phyloP scores from a whole-genome alignment of 2,113 vertebrate genomes.

The Callospermophilus lateralis region DNA sequence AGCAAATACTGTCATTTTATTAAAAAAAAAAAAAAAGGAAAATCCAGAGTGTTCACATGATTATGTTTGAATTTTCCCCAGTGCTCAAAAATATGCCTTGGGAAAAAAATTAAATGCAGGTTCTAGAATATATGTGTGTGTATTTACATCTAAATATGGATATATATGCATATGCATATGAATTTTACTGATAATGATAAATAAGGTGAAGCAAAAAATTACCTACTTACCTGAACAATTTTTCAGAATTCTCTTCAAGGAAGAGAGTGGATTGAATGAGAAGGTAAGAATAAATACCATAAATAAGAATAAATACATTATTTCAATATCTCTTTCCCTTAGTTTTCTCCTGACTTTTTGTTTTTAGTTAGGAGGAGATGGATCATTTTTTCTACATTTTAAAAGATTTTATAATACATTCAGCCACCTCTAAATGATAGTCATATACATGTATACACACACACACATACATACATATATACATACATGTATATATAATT shows the following conservation, averaged over 20 bases:
- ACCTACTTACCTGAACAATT: background rate
- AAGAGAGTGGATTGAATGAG: background rate
- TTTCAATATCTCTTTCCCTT: background rate
- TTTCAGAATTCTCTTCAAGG: background rate
- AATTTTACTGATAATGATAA: background rate
- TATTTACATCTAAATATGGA: background rate
- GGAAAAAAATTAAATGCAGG: background rate
- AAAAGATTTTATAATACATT: slow-evolving; percentile 73
- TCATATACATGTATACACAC: slow-evolving; percentile 15
- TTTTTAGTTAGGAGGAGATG: background rate
- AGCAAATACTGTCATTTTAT: background rate
- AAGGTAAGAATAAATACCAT: background rate
- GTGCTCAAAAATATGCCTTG: background rate
- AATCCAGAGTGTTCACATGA: background rate
- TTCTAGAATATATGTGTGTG: background rate
- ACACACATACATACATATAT: no score
- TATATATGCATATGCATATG: no score
- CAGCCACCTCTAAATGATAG: background rate
- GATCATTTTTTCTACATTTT: slow-evolving; percentile 55
- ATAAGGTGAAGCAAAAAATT: background rate
- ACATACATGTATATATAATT: background rate
- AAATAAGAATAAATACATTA: slow-evolving; percentile 36
- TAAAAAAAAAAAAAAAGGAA: background rate
- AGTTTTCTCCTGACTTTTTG: background rate
- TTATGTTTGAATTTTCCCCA: background rate